Evolutionary conservation across 1,140 invertebrate genomes (phyloP), one percentile per base, ranked within the genome.

Genomic region (Zaprionus tsacasi): DNA sequence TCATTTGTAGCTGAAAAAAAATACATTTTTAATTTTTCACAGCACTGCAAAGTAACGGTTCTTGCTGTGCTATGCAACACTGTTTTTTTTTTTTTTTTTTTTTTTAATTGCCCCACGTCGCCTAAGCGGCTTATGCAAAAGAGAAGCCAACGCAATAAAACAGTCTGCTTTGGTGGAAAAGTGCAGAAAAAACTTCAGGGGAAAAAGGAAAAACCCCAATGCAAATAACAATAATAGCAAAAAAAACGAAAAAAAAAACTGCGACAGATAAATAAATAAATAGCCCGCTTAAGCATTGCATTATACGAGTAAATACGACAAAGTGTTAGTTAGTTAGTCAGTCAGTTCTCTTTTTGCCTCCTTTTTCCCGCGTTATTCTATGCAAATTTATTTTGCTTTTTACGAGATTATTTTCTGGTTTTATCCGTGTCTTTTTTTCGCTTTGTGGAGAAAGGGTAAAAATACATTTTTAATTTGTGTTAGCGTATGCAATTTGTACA

Each of bases 191-290:
- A 55, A 25, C 3, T 25, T 4, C 17, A 48, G 4, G 0, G n/a
- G 27, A 30, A 30, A 30, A 59, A 10, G n/a, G 1, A 56, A 56
- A 56, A 56, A 7, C 12, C 8, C 12, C 30, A 33, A n/a, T 35
- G n/a, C n/a, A 60, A 30, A 60, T 27, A 59, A 58, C 15, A 58
- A 38, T 1, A 38, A 38, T 3, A 43, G 6, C 0, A 6, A 15
- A 25, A 30, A 48, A 33, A 35, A 15, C 48, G 52, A 48, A 48
- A 21, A 21, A 21, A 59, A 58, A 48, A 48, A 59, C 15, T 60
- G 40, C 25, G 40, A 70, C 64, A 36, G 35, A 75, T 78, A 76
- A 82, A 83, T 83, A 83, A 79, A 83, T 83, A 82, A 82, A 83
- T 79, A 82, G 36, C 10, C 52, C 54, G 81, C 61, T 79, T 68